These are phyloP conservation scores for Tipula helvola DNA, from an alignment of 2,888 invertebrate species.

Conservation along the genomic window DNA sequence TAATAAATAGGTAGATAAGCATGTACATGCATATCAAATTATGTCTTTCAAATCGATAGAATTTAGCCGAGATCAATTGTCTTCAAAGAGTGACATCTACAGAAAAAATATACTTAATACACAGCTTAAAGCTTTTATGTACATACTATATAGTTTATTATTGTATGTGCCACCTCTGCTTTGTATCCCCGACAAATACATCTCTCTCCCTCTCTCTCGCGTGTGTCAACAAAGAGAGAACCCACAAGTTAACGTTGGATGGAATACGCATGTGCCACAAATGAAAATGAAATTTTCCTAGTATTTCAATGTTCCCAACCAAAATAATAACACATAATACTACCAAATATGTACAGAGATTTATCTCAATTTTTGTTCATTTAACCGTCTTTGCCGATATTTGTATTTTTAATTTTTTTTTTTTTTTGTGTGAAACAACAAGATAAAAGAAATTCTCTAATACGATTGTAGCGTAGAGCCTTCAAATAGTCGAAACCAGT, in stretches of 20 bases:
- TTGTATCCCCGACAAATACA: neutral
- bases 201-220: neutral
- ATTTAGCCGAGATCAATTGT: neutral
- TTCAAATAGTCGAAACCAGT: neutral
- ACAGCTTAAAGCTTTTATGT: neutral
- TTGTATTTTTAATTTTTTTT: neutral
- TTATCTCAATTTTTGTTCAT: neutral
- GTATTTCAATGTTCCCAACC: neutral
- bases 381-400: neutral
- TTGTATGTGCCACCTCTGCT: neutral
- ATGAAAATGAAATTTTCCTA: neutral
- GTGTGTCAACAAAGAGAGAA: neutral
- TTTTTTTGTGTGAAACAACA: neutral
- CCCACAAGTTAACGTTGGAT: neutral
- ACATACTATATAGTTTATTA: no score
- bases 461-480: neutral
- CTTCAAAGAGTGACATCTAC: neutral
- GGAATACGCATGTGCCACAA: neutral
- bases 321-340: neutral
- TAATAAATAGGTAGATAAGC: neutral
- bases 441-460: neutral
- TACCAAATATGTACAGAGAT: neutral
- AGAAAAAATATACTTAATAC: neutral
- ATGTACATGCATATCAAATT: neutral
- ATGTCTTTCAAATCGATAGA: neutral